phyloP scores from a whole-genome alignment of 2,797 vertebrate species.

The Pelodytes ibericus region DNA sequence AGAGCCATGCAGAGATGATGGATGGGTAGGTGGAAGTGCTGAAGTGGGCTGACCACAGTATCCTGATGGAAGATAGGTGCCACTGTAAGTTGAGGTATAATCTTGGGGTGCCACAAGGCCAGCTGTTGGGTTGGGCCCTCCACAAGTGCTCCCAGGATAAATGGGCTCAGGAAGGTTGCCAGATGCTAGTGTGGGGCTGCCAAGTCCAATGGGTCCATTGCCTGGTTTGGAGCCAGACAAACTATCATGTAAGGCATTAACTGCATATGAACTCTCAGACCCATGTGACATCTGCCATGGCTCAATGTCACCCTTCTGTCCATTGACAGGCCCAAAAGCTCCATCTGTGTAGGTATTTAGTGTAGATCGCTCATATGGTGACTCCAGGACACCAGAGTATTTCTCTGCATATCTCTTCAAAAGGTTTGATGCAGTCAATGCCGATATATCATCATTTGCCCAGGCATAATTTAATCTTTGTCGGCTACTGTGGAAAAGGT shows the following conservation, averaged over 20 bases:
- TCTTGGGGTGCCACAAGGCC: conserved; percentile 76
- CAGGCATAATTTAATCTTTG: conserved; percentile 92
- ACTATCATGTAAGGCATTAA: conserved; percentile 83
- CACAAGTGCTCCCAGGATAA: conserved; percentile 71
- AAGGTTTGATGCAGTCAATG: conserved; percentile 95
- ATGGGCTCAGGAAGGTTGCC: conserved; percentile 76
- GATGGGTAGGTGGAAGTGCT: conserved; percentile 82
- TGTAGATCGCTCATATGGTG: conserved; percentile 86
- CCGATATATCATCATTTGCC: conserved; percentile 97
- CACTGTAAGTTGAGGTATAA: conserved; percentile 85
- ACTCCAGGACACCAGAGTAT: conserved; percentile 89
- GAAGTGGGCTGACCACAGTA: conserved; percentile 85
- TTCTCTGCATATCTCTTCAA: conserved; percentile 98
- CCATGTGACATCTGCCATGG: conserved; percentile 85
- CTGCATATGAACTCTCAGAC: conserved; percentile 80
- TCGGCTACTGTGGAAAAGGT: conserved; percentile 81
- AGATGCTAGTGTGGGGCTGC: conserved; percentile 77
- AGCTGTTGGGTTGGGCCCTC: conserved; percentile 57
- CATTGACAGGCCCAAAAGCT: conserved; percentile 79
- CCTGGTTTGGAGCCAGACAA: conserved; percentile 78
- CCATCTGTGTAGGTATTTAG: conserved; percentile 82
- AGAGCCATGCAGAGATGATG: conserved; percentile 67
- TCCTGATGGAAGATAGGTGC: conserved; percentile 87
- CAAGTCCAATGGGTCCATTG: conserved; percentile 73
- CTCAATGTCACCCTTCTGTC: conserved; percentile 87